phyloP scores from a whole-genome alignment of 1,140 invertebrate species.

The Drosophila dunni region DNA sequence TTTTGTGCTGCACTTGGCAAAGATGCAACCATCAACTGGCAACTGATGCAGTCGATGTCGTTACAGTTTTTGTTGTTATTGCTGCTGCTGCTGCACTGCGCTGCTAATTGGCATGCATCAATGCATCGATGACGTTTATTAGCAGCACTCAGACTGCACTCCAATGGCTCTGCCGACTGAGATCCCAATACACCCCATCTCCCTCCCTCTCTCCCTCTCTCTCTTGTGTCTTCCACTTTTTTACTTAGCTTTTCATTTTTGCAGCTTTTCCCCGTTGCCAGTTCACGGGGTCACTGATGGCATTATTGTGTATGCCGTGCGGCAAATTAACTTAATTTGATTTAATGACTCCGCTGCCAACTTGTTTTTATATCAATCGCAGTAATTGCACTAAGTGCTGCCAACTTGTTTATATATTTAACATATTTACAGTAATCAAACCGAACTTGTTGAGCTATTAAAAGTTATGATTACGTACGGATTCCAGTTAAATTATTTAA shows the following conservation, averaged over 20 bases:
- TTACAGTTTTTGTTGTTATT: background rate
- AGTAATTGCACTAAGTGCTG: slow-evolving; percentile 22
- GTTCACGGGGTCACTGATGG: slow-evolving; percentile 33
- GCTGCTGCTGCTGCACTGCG: slow-evolving; percentile 29
- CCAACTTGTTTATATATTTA: background rate
- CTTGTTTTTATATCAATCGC: slow-evolving; percentile 11
- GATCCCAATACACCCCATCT: background rate
- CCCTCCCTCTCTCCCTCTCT: background rate
- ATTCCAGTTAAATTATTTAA: background rate
- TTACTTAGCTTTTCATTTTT: background rate
- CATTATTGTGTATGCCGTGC: slow-evolving; percentile 74
- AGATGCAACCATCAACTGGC: slow-evolving; percentile 47
- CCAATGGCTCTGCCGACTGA: background rate
- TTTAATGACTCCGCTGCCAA: slow-evolving; percentile 58
- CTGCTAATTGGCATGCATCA: slow-evolving; percentile 78
- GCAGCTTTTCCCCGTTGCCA: background rate
- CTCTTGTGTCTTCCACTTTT: background rate
- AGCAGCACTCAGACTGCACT: slow-evolving; percentile 69
- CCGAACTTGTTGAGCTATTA: background rate
- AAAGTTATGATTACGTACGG: background rate
- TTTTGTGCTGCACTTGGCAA: slow-evolving; percentile 52
- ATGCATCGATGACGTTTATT: slow-evolving; percentile 81
- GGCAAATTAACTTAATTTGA: slow-evolving; percentile 78
- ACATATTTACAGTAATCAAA: background rate
- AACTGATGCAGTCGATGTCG: slow-evolving; percentile 7